Evolutionary conservation across 2,113 vertebrate species (phyloP).

Genomic region (Pseudolaguvia tuberculata): DNA sequence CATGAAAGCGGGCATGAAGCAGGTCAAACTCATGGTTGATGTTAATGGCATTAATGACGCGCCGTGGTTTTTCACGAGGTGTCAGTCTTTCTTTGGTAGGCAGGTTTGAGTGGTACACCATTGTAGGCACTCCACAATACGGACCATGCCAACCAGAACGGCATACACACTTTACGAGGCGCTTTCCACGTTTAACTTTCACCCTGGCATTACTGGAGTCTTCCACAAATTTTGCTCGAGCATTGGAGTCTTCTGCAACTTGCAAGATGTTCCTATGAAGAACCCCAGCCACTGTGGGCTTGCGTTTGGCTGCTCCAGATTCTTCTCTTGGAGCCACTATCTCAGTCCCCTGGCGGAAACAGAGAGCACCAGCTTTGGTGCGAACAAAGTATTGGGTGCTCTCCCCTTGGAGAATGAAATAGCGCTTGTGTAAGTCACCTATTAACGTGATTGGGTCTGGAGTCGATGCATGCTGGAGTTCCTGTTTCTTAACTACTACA

Average conservation of each 20-base stretch:
- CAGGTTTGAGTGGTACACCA: constrained; percentile 95
- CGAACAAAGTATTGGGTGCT: constrained; percentile 79
- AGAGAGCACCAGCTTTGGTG: constrained; percentile 88
- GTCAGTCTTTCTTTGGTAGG: constrained; percentile 92
- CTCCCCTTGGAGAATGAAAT: constrained; percentile 79
- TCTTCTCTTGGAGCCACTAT: constrained; percentile 72
- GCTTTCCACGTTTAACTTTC: constrained; percentile 69
- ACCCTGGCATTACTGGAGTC: constrained; percentile 35
- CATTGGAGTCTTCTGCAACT: constrained; percentile 11
- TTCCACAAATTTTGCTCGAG: constrained; percentile 38
- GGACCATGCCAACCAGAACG: constrained; percentile 93
- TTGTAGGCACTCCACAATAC: constrained; percentile 93
- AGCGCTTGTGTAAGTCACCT: constrained; percentile 72
- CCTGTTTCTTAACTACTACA: constrained; percentile 8
- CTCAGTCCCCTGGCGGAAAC: constrained; percentile 89
- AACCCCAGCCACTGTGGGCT: constrained; percentile 44
- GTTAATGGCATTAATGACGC: constrained; percentile 95
- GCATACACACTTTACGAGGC: constrained; percentile 91
- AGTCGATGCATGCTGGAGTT: background rate
- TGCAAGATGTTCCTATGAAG: constrained; percentile 57
- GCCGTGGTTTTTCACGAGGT: constrained; percentile 77
- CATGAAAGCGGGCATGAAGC: constrained; percentile 87
- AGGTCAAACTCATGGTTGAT: constrained; percentile 97
- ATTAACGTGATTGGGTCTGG: constrained; percentile 49
- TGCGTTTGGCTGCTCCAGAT: constrained; percentile 43